phyloP scores from a whole-genome alignment of 2,888 invertebrate genomes.

The Coleophora flavipennella region DNA sequence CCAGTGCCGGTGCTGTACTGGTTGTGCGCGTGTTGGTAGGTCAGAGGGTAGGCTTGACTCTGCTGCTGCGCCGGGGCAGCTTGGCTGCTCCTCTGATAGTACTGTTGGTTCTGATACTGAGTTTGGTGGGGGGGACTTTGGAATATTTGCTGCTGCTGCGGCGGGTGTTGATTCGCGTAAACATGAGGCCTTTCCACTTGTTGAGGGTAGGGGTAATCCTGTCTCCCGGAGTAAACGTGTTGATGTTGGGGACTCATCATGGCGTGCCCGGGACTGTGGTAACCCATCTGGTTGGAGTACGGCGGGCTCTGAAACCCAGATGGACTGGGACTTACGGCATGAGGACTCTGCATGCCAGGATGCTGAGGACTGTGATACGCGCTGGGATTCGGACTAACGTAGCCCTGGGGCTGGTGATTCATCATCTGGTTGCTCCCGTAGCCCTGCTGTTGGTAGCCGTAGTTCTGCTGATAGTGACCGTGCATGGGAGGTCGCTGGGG shows the following conservation, averaged over 20 bases:
- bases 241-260: conserved; percentile 63
- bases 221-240: conserved; percentile 40
- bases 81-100: conserved; percentile 52
- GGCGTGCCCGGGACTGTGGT: conserved; percentile 51
- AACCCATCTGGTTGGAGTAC: conserved; percentile 54
- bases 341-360: conserved; percentile 54
- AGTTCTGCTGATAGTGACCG: conserved; percentile 52
- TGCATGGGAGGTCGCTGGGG: conserved; percentile 52
- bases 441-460: conserved; percentile 45
- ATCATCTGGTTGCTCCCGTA: conserved; percentile 51
- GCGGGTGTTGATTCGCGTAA: conserved; percentile 45
- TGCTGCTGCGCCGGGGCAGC: conserved; percentile 23
- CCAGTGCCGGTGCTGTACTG: conserved; percentile 46
- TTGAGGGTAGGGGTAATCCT: conserved; percentile 51
- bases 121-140: conserved; percentile 60
- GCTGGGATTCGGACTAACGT: conserved; percentile 47
- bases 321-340: conserved; percentile 47
- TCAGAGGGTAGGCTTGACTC: conserved; percentile 42
- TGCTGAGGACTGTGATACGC: conserved; percentile 59
- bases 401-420: conserved; percentile 46
- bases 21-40: conserved; percentile 42
- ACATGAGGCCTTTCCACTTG: conserved; percentile 53
- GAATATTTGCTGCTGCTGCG: conserved; percentile 33
- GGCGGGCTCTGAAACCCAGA: conserved; percentile 59
- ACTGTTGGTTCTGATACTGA: conserved; percentile 49